Conservation (phyloP, 2,797 vertebrate species). For the Champsocephalus esox region DNA sequence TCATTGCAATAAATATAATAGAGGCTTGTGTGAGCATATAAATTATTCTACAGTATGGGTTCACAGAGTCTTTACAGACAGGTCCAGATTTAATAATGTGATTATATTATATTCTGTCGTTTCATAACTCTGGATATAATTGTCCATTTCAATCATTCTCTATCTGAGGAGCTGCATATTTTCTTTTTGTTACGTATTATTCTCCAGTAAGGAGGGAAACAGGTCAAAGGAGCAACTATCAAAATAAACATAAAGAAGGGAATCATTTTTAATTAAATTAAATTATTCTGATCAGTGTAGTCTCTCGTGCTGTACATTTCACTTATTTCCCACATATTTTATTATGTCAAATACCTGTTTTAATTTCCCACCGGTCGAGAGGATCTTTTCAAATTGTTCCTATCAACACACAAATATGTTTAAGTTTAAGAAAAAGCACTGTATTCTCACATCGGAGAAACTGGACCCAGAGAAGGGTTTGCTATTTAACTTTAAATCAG, state of each 20-base stretch:
- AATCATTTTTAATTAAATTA: too few relatives aligned
- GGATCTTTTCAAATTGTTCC: too few relatives aligned
- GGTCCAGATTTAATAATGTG: slow-evolving; percentile 38
- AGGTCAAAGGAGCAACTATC: background rate
- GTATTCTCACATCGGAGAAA: background rate
- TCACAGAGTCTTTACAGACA: slow-evolving; percentile 32
- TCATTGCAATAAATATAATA: slow-evolving; percentile 50
- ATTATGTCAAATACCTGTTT: too few relatives aligned
- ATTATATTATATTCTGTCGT: slow-evolving; percentile 38
- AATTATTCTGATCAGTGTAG: too few relatives aligned
- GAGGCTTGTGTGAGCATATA: slow-evolving; percentile 30
- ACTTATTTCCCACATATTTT: too few relatives aligned
- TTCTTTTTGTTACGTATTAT: slow-evolving; percentile 13
- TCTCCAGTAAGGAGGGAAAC: background rate
- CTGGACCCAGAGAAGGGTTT: background rate
- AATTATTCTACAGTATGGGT: slow-evolving; percentile 24
- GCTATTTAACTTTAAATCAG: background rate
- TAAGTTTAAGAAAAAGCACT: too few relatives aligned
- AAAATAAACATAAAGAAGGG: too few relatives aligned
- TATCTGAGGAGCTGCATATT: slow-evolving; percentile 11
- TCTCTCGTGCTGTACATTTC: too few relatives aligned
- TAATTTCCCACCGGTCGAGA: too few relatives aligned
- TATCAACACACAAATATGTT: too few relatives aligned
- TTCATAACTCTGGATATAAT: slow-evolving; percentile 32
- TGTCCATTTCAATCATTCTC: slow-evolving; percentile 19